Base-by-base conservation (phyloP, 2,797 vertebrate species). In the Spheniscus humboldti region DNA sequence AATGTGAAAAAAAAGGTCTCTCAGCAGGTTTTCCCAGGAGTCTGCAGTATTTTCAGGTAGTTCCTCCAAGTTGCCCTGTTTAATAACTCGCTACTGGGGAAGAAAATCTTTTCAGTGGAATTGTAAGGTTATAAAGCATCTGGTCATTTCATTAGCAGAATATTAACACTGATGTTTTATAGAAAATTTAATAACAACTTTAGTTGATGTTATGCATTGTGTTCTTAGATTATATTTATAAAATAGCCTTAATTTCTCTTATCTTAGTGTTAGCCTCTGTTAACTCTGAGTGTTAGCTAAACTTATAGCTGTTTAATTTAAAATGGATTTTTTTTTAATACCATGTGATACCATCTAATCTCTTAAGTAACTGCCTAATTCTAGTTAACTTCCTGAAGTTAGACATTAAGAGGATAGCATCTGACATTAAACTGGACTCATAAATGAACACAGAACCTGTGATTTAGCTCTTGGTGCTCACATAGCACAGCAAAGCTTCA, bases 261-360 rank as follows among this genome's bases (percentile, higher is more conserved):
- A 68, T 41, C 85, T 87, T 90, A 57, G 12, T 55, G 52, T 91
- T 96, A 92, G 10, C 67, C 14, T 96, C 72, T 90, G 56, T 57
- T 92, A 43, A 82, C 37, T n/a, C 10, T 68, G 81, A 68, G 39
- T 19, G 16, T 71, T 86, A 89, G 67, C 63, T 80, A 94, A 43
- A 41, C 28, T 86, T 67, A 33, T 12, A 72, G 37, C 69, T 66
- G 69, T 22, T 92, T 91, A 81, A 96, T 95, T 50, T 73, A 87
- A 92, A 94, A 69, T 6, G 48, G 27, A 6, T 69, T 60, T 59
- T 52, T 52, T 69, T 78, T 67, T 86, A 88, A 57, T 66, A 39
- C 13, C 11, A 4, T 47, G 28, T 77, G 92, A 95, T 95, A 94
- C n/a, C 13, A 94, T 96, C 87, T 95, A 96, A 92, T 85, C 74